Percentiles rank a stretch among this genome's conserved stretches.
phyloP scores from a whole-genome alignment of 2,113 vertebrate species.

The Circaetus gallicus region DNA sequence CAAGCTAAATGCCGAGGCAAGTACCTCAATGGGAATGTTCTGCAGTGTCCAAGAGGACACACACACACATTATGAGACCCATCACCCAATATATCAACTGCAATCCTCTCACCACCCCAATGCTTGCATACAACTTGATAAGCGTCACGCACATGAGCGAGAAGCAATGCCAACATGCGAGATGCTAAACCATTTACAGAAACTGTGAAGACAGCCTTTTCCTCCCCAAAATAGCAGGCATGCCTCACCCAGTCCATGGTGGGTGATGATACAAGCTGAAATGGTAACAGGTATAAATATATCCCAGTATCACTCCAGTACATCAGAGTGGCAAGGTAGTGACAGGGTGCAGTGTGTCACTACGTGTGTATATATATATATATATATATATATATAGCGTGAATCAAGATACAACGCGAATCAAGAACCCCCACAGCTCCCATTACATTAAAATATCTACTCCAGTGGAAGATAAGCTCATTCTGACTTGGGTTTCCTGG shows the following conservation, averaged over 20 bases:
- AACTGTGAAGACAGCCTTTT: background rate
- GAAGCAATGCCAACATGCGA: background rate
- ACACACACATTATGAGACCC: background rate
- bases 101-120: background rate
- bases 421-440: background rate
- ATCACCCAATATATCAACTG: background rate
- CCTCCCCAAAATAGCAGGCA: background rate
- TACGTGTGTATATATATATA: accelerated
- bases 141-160: accelerated
- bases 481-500: background rate
- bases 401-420: accelerated
- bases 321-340: background rate
- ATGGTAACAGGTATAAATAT: background rate
- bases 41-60: background rate
- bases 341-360: background rate
- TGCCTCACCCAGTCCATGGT: background rate
- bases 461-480: background rate
- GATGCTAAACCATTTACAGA: background rate
- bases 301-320: background rate
- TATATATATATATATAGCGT: accelerated
- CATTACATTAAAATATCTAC: background rate
- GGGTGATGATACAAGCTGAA: background rate
- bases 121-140: background rate
- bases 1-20: background rate
- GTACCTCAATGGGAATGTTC: background rate